Evolutionary conservation across 2,797 vertebrate species (phyloP).

Genomic region (Chiloscyllium punctatum): DNA sequence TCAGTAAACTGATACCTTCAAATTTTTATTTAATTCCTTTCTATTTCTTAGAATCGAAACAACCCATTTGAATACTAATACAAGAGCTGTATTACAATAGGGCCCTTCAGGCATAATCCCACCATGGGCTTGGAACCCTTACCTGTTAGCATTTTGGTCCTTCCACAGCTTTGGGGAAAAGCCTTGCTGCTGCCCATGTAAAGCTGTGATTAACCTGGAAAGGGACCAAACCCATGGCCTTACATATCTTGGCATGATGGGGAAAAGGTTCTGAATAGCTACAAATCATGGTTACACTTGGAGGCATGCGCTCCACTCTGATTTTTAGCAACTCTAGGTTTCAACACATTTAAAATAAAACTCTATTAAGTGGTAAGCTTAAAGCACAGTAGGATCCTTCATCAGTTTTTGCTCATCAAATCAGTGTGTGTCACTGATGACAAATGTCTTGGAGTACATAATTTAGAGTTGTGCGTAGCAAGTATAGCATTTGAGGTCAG

Average conservation of each 20-base stretch:
- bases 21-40: not conserved
- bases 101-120: not conserved
- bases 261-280: not conserved
- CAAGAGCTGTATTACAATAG: not conserved
- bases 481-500: slow-evolving; percentile 1
- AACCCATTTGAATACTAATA: too few relatives aligned
- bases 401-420: not conserved
- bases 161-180: not conserved
- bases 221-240: not conserved
- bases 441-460: not conserved
- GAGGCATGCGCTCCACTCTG: not conserved
- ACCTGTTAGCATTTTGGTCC: not conserved
- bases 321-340: not conserved
- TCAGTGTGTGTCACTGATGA: slow-evolving; percentile 14
- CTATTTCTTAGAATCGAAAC: too few relatives aligned
- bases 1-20: not conserved
- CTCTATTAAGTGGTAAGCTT: not conserved
- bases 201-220: not conserved
- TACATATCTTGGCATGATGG: not conserved
- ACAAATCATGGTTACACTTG: not conserved
- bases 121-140: not conserved
- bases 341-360: not conserved
- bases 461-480: not conserved
- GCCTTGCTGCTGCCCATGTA: not conserved
- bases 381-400: not conserved